A percentile compares a stretch with the other conserved stretches of the same genome.
These are phyloP conservation scores for Noctua comes DNA, from an alignment of 2,888 invertebrate species.

Conservation along the genomic window DNA sequence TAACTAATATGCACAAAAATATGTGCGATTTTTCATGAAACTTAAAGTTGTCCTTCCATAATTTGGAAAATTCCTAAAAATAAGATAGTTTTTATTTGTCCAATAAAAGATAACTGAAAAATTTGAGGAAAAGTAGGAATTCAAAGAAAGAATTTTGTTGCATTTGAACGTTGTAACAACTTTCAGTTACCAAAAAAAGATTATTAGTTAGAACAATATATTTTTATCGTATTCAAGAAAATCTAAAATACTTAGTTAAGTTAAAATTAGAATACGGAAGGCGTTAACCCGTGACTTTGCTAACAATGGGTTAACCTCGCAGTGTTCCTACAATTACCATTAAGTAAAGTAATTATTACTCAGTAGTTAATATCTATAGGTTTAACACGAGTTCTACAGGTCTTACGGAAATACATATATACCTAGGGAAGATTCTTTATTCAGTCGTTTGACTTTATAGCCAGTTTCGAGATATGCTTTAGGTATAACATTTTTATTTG, in stretches of 20 bases:
- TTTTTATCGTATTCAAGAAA: slow-evolving; percentile 25
- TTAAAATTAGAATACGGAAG: slow-evolving; percentile 58
- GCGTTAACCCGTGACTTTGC: slow-evolving; percentile 41
- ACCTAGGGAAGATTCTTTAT: neutral
- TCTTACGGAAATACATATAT: slow-evolving; percentile 21
- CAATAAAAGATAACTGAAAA: too few relatives aligned
- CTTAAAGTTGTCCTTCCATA: neutral
- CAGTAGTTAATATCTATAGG: slow-evolving; percentile 7
- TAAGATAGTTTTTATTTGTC: too few relatives aligned
- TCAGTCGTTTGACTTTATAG: neutral
- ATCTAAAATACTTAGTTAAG: slow-evolving; percentile 19
- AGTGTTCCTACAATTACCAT: slow-evolving; percentile 34
- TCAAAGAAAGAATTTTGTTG: neutral
- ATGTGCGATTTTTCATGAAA: neutral
- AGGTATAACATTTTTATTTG: slow-evolving; percentile 2
- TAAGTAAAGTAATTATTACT: slow-evolving; percentile 28
- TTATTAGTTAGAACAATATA: slow-evolving; percentile 11
- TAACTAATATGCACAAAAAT: neutral
- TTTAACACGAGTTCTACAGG: slow-evolving; percentile 20
- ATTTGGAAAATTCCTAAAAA: neutral
- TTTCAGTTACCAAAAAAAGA: neutral
- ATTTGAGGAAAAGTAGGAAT: too few relatives aligned
- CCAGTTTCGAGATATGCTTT: neutral
- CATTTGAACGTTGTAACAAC: neutral
- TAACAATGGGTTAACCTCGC: slow-evolving; percentile 57